Percentiles rank a stretch among this genome's conserved stretches.
Conservation (phyloP, 1,140 invertebrate species). For the Diachasma alloeum region DNA sequence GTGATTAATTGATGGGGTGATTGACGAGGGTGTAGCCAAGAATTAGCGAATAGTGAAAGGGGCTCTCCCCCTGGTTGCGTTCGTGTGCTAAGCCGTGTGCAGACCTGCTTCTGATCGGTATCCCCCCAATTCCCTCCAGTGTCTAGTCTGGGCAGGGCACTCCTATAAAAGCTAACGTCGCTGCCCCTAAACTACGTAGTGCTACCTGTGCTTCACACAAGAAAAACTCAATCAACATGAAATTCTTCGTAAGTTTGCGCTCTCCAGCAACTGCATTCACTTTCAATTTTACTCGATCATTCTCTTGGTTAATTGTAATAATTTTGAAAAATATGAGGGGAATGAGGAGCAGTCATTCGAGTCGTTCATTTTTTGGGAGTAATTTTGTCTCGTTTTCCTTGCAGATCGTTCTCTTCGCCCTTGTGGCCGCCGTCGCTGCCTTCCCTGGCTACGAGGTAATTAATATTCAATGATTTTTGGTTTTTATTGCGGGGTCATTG, state of each 20-base stretch:
- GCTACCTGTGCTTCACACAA: conserved; percentile 54
- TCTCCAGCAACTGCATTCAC: neutral
- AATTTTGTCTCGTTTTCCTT: conserved; percentile 32
- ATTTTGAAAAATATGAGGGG: too few species aligned
- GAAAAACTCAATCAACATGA: conserved; percentile 59
- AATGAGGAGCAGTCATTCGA: too few species aligned
- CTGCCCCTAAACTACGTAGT: conserved; percentile 58
- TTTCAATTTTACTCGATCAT: too few species aligned
- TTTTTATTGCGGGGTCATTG: neutral
- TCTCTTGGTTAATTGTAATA: too few species aligned
- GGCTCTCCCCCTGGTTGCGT: conserved; percentile 39
- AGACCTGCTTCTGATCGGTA: conserved; percentile 8
- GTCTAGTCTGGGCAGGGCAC: conserved; percentile 50
- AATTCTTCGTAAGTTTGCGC: conserved; percentile 60
- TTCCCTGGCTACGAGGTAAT: conserved; percentile 39
- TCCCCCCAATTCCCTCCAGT: conserved; percentile 53
- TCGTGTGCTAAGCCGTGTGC: neutral
- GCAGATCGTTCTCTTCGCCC: conserved; percentile 58
- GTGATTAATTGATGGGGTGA: neutral
- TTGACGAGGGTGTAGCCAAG: neutral
- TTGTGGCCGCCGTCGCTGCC: conserved; percentile 50
- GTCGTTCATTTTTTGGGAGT: too few species aligned
- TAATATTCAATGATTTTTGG: neutral
- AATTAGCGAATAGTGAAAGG: conserved; percentile 50
- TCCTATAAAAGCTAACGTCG: conserved; percentile 64